Evolutionary conservation across 2,113 vertebrate genomes (phyloP).

Genomic region (Microtus oregoni): DNA sequence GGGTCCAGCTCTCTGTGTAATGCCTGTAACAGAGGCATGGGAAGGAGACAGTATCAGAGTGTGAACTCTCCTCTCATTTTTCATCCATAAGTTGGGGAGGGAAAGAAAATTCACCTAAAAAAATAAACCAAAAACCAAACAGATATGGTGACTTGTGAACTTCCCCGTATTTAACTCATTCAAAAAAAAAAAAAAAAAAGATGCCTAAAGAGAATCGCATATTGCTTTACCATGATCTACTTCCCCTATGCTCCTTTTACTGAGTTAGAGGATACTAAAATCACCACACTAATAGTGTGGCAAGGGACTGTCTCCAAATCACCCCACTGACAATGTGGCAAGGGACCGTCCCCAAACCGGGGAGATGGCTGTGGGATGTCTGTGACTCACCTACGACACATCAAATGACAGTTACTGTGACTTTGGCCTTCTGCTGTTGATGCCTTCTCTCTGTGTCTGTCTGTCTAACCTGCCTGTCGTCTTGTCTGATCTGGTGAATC

Average conservation of each 20-base stretch:
- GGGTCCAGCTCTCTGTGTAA: constrained; percentile 79
- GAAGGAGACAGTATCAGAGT: constrained; percentile 12
- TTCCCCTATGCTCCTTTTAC: constrained; percentile 58
- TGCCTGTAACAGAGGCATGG: constrained; percentile 80
- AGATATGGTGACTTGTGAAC: constrained; percentile 86
- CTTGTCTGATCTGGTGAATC: constrained; percentile 48
- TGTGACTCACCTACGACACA: constrained; percentile 63
- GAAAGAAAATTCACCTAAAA: constrained; percentile 54
- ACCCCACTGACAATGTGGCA: constrained; percentile 63
- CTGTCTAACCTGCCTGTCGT: constrained; percentile 41
- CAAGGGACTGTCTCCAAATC: constrained; percentile 67
- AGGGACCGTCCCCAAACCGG: constrained; percentile 65
- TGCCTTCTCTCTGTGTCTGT: constrained; percentile 30
- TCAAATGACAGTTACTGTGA: constrained; percentile 64
- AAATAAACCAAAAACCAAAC: constrained; percentile 49
- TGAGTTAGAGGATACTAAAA: constrained; percentile 71
- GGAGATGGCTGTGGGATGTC: constrained; percentile 44
- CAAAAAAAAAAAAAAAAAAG: neutral
- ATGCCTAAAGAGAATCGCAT: constrained; percentile 72
- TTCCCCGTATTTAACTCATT: constrained; percentile 81
- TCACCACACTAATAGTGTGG: constrained; percentile 65
- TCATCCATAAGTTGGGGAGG: constrained; percentile 65
- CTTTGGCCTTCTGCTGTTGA: constrained; percentile 36
- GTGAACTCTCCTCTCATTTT: constrained; percentile 76
- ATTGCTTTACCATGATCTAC: constrained; percentile 81